Percentiles rank a stretch among this genome's conserved stretches.
Conservation (phyloP, 1,140 invertebrate genomes). For the Polyergus mexicanus region DNA sequence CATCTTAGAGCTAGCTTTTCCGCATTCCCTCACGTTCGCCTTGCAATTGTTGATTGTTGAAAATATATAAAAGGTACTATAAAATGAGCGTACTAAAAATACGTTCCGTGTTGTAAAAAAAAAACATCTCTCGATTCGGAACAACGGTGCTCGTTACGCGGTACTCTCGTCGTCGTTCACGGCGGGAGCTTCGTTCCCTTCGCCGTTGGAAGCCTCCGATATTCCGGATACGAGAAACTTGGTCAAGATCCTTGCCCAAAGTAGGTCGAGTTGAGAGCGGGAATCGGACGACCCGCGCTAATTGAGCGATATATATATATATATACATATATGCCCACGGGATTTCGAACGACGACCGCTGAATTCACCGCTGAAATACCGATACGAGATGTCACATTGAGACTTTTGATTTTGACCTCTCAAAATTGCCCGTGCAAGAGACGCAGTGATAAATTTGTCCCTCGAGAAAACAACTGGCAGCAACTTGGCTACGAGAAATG, state of each 20-base stretch:
- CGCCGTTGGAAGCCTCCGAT: constrained; percentile 9
- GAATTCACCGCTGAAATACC: constrained; percentile 35
- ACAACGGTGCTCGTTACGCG: constrained; percentile 36
- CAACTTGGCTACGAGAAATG: constrained; percentile 51
- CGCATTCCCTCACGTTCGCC: neutral
- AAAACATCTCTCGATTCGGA: constrained; percentile 16
- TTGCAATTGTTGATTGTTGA: neutral
- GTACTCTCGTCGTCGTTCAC: constrained; percentile 40
- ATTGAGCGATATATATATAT: constrained; percentile 51
- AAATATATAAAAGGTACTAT: neutral
- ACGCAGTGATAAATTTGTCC: constrained; percentile 78
- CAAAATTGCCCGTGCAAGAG: constrained; percentile 63
- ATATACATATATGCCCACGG: neutral
- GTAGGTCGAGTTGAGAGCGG: constrained; percentile 55
- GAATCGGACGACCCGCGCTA: constrained; percentile 39
- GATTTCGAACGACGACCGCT: neutral
- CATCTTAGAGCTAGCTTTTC: neutral
- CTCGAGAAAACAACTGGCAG: constrained; percentile 78
- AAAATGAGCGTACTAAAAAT: neutral
- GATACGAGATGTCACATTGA: constrained; percentile 24
- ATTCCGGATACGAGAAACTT: constrained; percentile 58
- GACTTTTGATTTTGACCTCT: constrained; percentile 66
- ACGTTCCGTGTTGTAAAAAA: neutral
- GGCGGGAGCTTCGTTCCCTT: constrained; percentile 11
- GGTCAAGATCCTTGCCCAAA: constrained; percentile 60